Conservation (phyloP, 2,888 invertebrate genomes). For the Synanthedon andrenaeformis region DNA sequence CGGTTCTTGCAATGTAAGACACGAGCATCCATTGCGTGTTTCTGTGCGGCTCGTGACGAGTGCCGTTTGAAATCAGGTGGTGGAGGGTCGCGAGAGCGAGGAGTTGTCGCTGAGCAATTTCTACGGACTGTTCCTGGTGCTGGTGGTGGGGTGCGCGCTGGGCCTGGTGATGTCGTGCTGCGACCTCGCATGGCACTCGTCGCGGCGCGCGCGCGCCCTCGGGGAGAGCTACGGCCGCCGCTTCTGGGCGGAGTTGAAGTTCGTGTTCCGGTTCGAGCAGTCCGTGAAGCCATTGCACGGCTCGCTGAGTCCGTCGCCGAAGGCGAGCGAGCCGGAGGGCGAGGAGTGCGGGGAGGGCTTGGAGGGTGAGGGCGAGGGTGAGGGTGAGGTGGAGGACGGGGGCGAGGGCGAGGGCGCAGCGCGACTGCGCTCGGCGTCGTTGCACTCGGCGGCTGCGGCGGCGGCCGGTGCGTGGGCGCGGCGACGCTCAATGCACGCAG, state of each 20-base stretch:
- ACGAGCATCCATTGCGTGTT: not conserved
- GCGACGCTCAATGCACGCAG: conserved; percentile 51
- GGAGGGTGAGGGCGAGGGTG: not conserved
- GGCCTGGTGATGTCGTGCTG: conserved; percentile 75
- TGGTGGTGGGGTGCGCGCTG: conserved; percentile 75
- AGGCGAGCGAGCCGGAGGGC: conserved; percentile 12
- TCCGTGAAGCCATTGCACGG: conserved; percentile 46
- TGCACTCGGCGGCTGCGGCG: conserved; percentile 22
- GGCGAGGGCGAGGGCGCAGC: conserved; percentile 9
- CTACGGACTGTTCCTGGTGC: conserved; percentile 82
- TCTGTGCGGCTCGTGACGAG: not conserved
- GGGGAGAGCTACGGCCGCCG: conserved; percentile 24
- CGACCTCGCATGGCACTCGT: conserved; percentile 62
- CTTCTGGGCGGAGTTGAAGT: conserved; percentile 43
- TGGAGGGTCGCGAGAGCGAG: conserved; percentile 35
- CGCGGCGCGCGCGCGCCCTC: conserved; percentile 26
- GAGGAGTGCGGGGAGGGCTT: conserved; percentile 13
- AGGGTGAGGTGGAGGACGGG: conserved; percentile 4
- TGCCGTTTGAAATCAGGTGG: conserved; percentile 19
- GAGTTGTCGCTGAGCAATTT: conserved; percentile 78
- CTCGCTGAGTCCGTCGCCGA: conserved; percentile 12
- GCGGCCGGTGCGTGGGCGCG: conserved; percentile 14
- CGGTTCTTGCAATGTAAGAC: conserved; percentile 74
- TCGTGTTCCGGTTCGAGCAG: conserved; percentile 51
- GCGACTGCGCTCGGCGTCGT: conserved; percentile 5